Conservation (phyloP, 2,797 vertebrate genomes). For the Falco novaeseelandiae region DNA sequence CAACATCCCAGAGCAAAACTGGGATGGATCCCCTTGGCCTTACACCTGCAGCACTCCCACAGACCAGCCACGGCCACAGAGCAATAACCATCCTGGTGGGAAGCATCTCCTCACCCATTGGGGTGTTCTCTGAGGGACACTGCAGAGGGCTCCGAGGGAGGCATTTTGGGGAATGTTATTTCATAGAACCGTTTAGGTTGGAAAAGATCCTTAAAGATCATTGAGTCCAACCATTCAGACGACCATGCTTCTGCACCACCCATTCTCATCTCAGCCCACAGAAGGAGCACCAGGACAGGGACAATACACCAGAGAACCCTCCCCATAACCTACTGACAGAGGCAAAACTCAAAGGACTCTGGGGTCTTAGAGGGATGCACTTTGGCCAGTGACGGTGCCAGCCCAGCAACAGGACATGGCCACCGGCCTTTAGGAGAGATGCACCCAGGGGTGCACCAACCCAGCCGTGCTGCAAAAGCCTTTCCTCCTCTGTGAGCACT, state of each 20-base stretch:
- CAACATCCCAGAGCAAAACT: neutral
- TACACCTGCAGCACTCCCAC: rapidly evolving
- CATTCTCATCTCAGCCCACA: rapidly evolving
- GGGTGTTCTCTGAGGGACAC: no score
- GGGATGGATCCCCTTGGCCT: neutral
- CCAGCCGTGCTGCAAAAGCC: neutral
- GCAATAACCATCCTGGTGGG: neutral
- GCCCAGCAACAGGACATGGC: rapidly evolving
- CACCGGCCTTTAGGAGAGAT: neutral
- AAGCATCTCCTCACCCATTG: neutral
- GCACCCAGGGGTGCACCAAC: rapidly evolving
- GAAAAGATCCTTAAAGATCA: neutral
- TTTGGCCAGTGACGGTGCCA: neutral
- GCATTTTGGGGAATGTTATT: neutral
- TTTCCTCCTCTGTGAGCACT: neutral
- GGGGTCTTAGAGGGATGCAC: neutral
- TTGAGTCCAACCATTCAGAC: neutral
- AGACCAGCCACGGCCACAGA: neutral
- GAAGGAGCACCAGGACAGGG: neutral
- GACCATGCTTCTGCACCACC: neutral
- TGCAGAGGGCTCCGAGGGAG: neutral
- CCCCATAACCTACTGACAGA: neutral
- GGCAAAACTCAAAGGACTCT: neutral
- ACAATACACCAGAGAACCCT: no score
- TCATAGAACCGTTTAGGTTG: neutral